These are phyloP conservation scores for Coremacera marginata DNA, from an alignment of 2,888 invertebrate species.

Conservation along the genomic window DNA sequence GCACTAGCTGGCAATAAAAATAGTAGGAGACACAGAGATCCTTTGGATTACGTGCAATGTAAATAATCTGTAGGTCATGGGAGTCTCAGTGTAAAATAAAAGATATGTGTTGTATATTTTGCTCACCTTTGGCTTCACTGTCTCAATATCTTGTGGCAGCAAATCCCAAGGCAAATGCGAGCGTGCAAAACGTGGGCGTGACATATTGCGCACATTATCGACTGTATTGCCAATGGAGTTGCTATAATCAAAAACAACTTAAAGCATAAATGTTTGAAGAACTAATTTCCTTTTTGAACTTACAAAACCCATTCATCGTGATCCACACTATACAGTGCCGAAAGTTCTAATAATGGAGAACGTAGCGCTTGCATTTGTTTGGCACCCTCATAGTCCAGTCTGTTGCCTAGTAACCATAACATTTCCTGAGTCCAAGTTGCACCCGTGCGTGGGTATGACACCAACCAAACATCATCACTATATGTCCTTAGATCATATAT, in stretches of 20 bases:
- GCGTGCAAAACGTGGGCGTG: conserved; percentile 81
- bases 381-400: conserved; percentile 82
- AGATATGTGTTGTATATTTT: background rate
- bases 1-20: conserved; percentile 82
- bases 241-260: conserved; percentile 46
- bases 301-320: conserved; percentile 74
- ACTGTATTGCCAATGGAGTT: conserved; percentile 77
- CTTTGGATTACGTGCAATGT: conserved; percentile 90
- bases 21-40: conserved; percentile 91
- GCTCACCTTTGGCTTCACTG: conserved; percentile 78
- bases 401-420: conserved; percentile 88
- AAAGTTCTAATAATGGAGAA: conserved; percentile 82
- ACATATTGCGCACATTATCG: conserved; percentile 76
- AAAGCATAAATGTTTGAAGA: background rate
- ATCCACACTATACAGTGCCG: conserved; percentile 75
- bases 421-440: conserved; percentile 96
- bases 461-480: conserved; percentile 85
- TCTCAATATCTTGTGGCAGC: conserved; percentile 76
- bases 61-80: conserved; percentile 74
- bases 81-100: background rate
- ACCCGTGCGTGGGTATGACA: conserved; percentile 91
- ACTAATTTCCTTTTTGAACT: conserved; percentile 55
- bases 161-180: conserved; percentile 81
- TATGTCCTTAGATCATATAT: conserved; percentile 80
- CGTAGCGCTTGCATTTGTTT: conserved; percentile 72